A percentile compares a stretch with the other conserved stretches of the same genome.
Evolutionary conservation across 2,797 vertebrate genomes (phyloP).

Genomic region (Hypotaenidia okinawae): DNA sequence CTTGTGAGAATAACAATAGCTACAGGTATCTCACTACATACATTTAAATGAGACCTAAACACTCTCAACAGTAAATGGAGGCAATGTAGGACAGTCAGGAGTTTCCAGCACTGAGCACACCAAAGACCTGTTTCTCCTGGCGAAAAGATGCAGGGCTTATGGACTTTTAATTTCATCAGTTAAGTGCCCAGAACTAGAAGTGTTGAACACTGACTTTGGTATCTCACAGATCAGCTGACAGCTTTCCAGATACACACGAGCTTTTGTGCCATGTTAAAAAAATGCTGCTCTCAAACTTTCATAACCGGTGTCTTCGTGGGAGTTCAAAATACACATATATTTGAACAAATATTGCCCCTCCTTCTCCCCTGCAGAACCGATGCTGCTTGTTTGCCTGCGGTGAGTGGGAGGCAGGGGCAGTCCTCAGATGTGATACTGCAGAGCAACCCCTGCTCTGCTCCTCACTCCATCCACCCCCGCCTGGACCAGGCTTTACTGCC

Average conservation of each 20-base stretch:
- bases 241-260: not conserved
- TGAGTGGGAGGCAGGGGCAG: not conserved
- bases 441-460: not conserved
- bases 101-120: not conserved
- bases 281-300: not conserved
- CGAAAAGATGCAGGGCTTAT: not conserved
- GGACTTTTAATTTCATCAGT: not conserved
- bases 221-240: not conserved
- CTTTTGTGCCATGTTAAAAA: not conserved
- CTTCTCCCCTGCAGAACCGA: not conserved
- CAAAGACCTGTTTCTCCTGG: not conserved
- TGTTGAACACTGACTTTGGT: not conserved
- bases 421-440: accelerated
- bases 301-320: not conserved
- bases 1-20: not conserved
- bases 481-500: not conserved
- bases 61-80: not conserved
- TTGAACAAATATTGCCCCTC: not conserved
- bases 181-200: not conserved
- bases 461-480: no score
- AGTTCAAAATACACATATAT: not conserved
- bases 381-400: not conserved
- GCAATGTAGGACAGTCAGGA: not conserved
- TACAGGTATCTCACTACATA: not conserved
- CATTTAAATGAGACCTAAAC: not conserved